Conservation (phyloP, 2,888 invertebrate genomes). For the Corythucha ciliata region DNA sequence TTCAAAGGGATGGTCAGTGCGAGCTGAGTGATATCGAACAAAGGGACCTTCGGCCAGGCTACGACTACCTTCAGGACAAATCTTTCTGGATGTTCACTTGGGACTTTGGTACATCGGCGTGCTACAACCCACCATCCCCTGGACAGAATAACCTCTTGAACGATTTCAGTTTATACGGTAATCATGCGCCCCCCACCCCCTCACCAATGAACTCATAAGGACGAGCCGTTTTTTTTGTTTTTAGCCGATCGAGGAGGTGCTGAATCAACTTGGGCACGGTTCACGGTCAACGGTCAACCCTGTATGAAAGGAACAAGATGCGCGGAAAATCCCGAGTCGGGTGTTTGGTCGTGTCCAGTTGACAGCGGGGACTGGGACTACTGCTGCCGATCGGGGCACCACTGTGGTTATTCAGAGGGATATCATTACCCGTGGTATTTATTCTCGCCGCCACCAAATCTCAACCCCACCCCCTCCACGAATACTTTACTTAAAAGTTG, state of each 20-base stretch:
- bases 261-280: constrained; percentile 56
- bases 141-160: constrained; percentile 33
- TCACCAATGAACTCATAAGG: background rate
- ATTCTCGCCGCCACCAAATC: background rate
- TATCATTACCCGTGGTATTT: constrained; percentile 70
- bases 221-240: background rate
- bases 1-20: constrained; percentile 48
- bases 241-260: constrained; percentile 26
- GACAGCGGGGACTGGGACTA: constrained; percentile 72
- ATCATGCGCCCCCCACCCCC: background rate
- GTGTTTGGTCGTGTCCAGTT: constrained; percentile 76
- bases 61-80: constrained; percentile 59
- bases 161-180: constrained; percentile 21
- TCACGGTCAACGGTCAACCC: constrained; percentile 72
- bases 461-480: background rate
- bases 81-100: constrained; percentile 68
- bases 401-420: constrained; percentile 75
- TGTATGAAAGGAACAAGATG: constrained; percentile 62
- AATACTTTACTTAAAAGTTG: background rate
- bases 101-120: constrained; percentile 66
- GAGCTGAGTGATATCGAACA: constrained; percentile 67
- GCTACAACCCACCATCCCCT: constrained; percentile 40
- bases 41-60: constrained; percentile 60
- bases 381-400: constrained; percentile 71
- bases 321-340: constrained; percentile 61